A percentile compares a stretch with the other conserved stretches of the same genome.
Conservation (phyloP, 2,113 vertebrate species). For the Aegotheles bennettii region DNA sequence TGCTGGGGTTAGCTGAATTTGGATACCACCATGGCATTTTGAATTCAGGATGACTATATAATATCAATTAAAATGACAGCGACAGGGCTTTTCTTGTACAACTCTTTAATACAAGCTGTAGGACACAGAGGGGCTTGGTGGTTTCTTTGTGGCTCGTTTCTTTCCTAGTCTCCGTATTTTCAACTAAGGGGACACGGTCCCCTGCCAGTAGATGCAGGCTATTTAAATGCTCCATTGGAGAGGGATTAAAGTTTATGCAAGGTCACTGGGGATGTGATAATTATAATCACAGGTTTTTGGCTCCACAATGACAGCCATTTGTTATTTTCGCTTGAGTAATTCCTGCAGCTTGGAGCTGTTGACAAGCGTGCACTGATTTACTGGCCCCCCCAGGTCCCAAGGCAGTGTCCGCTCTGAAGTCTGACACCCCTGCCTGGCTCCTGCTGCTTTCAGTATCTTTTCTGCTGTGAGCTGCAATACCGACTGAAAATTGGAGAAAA, state of each 20-base stretch:
- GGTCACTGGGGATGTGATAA: constrained; percentile 99
- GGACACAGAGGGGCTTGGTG: constrained; percentile 41
- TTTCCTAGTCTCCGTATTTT: constrained; percentile 54
- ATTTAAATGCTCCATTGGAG: constrained; percentile 99
- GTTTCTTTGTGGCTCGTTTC: constrained; percentile 73
- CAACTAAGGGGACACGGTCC: constrained; percentile 69
- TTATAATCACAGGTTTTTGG: constrained; percentile 99
- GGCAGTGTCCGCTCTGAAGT: constrained; percentile 68
- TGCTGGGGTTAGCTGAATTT: not conserved
- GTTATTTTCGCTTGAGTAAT: constrained; percentile 99
- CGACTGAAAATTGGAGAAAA: constrained; percentile 63
- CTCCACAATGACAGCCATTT: constrained; percentile 99
- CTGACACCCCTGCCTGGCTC: constrained; percentile 63
- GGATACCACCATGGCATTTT: not conserved
- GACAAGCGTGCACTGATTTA: constrained; percentile 98
- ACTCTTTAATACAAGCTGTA: constrained; percentile 47
- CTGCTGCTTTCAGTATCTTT: constrained; percentile 66
- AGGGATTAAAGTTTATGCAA: constrained; percentile 99
- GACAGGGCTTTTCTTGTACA: constrained; percentile 48
- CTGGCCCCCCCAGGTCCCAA: constrained; percentile 71
- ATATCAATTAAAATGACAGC: constrained; percentile 61
- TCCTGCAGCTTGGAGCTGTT: constrained; percentile 85
- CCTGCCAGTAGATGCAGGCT: constrained; percentile 86
- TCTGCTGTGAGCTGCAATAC: constrained; percentile 60
- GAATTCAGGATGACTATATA: constrained; percentile 14